Base-by-base conservation (phyloP, 2,888 invertebrate genomes). In the Taenaris catops region DNA sequence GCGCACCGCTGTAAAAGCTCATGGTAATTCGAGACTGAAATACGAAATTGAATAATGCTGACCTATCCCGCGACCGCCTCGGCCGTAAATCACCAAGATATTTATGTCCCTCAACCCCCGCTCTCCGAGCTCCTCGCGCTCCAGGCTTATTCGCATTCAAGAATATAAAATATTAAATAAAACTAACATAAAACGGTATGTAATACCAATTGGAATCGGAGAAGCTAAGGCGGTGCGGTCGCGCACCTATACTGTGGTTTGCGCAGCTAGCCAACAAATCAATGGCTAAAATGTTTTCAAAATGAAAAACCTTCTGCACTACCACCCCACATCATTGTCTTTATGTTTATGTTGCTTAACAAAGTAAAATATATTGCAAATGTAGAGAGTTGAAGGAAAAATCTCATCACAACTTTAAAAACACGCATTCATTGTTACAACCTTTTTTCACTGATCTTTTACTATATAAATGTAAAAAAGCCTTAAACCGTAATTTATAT, bases 1-100 rank as follows among this genome's bases (percentile, higher is more conserved):
- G 66, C 65, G 66, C 74, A 70, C 65, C 63, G 66, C 72, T 70
- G 79, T 84, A 79, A 84, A 80, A 83, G 75, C 83, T 84, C 79
- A 81, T 83, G 83, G 86, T 84, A 83, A 84, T 74, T 63, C 69
- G 80, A 84, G 74, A 69, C 71, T 84, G 81, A 81, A 86, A 86
- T 83, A 84, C 81, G 81, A 84, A 86, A 84, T 84, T 84, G 84
- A 84, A 86, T 84, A 84, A 86, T 84, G 81, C 84, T 84, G 84
- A 86, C 86, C 86, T 86, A 86, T 86, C 84, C 84, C 76, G 81
- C 83, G 83, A 80, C 86, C 84, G 76, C 79, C 73, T 75, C 64
- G 68, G 56, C 63, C 83, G 75, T 86, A 86, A 86, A 84, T 86
- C 84, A 86, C 81, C 65, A 69, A 81, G 84, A 86, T 86, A 84